These are phyloP conservation scores for Eptatretus burgeri DNA, from an alignment of 2,113 vertebrate genomes.

Conservation along the genomic window DNA sequence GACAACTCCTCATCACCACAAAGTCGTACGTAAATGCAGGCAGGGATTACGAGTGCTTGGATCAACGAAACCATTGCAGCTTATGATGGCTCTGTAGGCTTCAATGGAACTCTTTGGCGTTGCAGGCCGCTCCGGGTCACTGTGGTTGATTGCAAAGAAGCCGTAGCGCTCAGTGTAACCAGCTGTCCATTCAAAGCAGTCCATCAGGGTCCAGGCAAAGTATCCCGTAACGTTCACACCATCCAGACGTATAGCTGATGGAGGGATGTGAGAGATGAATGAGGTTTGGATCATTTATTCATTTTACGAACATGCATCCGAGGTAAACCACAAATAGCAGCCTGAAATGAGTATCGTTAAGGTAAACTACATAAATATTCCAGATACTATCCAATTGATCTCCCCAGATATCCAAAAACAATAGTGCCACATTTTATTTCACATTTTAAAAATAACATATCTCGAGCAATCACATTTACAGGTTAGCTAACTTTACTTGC, in stretches of 20 bases:
- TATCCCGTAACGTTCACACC: slow-evolving; percentile 1
- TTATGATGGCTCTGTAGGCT: slow-evolving; percentile 24
- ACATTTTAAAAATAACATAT: too few relatives aligned
- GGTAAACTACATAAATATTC: too few relatives aligned
- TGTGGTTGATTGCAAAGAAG: background rate
- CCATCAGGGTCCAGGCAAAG: slow-evolving; percentile 4
- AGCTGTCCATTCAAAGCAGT: slow-evolving; percentile 1
- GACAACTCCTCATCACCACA: too few relatives aligned
- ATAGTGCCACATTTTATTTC: too few relatives aligned
- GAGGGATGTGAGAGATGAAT: background rate
- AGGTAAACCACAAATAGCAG: too few relatives aligned
- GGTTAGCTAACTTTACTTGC: too few relatives aligned
- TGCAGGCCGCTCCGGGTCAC: slow-evolving; percentile 2
- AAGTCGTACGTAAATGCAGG: slow-evolving; percentile 13
- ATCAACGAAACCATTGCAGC: slow-evolving; percentile 12
- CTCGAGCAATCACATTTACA: too few relatives aligned
- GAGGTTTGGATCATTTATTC: background rate
- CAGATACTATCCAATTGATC: too few relatives aligned
- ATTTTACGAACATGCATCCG: too few relatives aligned
- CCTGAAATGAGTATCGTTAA: too few relatives aligned
- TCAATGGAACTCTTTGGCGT: background rate
- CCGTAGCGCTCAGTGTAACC: slow-evolving; percentile 3
- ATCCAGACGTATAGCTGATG: slow-evolving; percentile 17
- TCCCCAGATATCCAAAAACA: too few relatives aligned
- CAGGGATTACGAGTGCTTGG: slow-evolving; percentile 25